Evolutionary conservation across 2,113 vertebrate species (phyloP).

Genomic region (Podarcis muralis): DNA sequence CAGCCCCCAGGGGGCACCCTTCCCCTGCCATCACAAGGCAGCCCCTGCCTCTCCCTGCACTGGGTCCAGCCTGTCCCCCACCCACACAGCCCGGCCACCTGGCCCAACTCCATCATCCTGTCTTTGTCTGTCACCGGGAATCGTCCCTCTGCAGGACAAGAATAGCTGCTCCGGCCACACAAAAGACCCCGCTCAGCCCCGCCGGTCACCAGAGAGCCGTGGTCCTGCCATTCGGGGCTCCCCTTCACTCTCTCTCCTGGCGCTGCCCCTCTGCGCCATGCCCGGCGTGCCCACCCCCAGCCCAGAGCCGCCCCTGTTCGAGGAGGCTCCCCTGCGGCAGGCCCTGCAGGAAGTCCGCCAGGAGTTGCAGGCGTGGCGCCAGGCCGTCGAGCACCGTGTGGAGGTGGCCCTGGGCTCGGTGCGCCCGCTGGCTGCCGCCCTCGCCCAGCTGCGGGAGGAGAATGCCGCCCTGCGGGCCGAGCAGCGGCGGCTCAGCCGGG

Average conservation of each 20-base stretch:
- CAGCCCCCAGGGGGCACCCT: not conserved
- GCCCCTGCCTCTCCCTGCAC: too few species aligned
- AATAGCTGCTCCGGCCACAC: conserved; percentile 43
- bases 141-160: not conserved
- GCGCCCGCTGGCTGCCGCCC: conserved; percentile 70
- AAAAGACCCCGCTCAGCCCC: not conserved
- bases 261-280: conserved; percentile 68
- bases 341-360: conserved; percentile 77
- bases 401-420: conserved; percentile 67
- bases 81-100: not conserved
- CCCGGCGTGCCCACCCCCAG: conserved; percentile 80
- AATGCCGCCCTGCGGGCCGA: conserved; percentile 80
- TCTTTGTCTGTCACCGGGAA: not conserved
- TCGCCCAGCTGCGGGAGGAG: conserved; percentile 80
- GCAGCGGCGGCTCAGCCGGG: conserved; percentile 77
- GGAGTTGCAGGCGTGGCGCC: conserved; percentile 81
- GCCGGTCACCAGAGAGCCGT: not conserved
- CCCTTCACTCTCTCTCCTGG: rapidly evolving
- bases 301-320: not conserved
- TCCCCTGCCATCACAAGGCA: not conserved
- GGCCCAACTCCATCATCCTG: conserved; percentile 29
- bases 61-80: too few species aligned
- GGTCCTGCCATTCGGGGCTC: rapidly evolving
- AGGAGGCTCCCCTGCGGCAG: conserved; percentile 65
- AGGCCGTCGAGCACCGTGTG: conserved; percentile 74